Evolutionary conservation across 2,888 invertebrate genomes (phyloP), one percentile per base, ranked within the genome.

Genomic region (Allacma fusca): DNA sequence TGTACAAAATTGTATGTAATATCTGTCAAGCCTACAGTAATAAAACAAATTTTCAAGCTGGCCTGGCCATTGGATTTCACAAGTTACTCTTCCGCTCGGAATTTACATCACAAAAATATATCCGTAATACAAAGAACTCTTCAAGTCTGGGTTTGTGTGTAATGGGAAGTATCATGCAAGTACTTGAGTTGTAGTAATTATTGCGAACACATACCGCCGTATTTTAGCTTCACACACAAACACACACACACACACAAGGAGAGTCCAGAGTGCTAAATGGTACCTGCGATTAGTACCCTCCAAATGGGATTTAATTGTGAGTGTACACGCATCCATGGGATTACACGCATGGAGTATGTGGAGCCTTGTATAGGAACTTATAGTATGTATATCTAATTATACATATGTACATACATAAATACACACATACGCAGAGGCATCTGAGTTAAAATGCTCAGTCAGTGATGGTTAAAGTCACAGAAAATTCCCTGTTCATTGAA

Each of bases 181-280:
- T n/a, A n/a, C n/a, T n/a, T n/a, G n/a, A n/a, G n/a, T n/a, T n/a
- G n/a, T n/a, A n/a, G n/a, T n/a, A n/a, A n/a, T n/a, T n/a, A n/a
- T n/a, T n/a, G n/a, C n/a, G n/a, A n/a, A n/a, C n/a, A n/a, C n/a
- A n/a, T n/a, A n/a, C n/a, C n/a, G n/a, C n/a, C n/a, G n/a, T n/a
- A n/a, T n/a, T n/a, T n/a, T n/a, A n/a, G n/a, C n/a, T n/a, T n/a
- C n/a, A n/a, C n/a, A n/a, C n/a, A n/a, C n/a, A n/a, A n/a, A n/a
- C n/a, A n/a, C n/a, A n/a, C n/a, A n/a, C n/a, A n/a, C n/a, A n/a
- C n/a, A n/a, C n/a, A n/a, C n/a, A n/a, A n/a, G n/a, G n/a, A n/a
- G n/a, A 50, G 50, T 50, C 50, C 50, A 50, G n/a, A n/a, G 50
- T 50, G 50, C 50, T 50, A 50, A 50, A 50, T 12, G 50, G 50